Base-by-base conservation (phyloP, 2,113 vertebrate species). In the Seriola dumerili region DNA sequence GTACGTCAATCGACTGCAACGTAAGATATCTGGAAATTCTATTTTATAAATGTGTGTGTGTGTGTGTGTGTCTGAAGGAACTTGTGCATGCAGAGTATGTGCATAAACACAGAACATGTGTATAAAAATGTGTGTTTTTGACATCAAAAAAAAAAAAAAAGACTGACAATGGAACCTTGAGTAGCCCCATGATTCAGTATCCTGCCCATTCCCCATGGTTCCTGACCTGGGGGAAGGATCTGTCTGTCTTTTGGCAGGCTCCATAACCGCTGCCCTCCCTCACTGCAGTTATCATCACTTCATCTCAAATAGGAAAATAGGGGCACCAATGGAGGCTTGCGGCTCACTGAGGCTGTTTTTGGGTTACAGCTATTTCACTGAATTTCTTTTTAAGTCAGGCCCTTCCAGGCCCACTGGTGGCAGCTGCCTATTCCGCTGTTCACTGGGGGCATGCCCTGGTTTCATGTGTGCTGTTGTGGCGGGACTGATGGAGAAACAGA, bases 371-470 rank as follows among this genome's bases (percentile, higher is more conserved):
- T 86, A 91, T 90, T 93, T 91, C 83, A 89, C 87, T 59, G 71
- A 86, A 92, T 91, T 91, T 94, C 87, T 91, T 93, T 93, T 91
- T 88, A 93, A 93, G 92, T 94, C 92, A 77, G 85, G 85, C 90
- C 91, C 91, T 94, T 91, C 85, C 88, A 91, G 90, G 90, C 88
- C 89, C 81, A 91, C 91, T 94, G 81, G 89, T 92, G 92, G 89
- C 86, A 86, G 90, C 86, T 93, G 92, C 89, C 92, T 95, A 92
- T 94, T 94, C 83, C 81, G 68, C 77, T 89, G 86, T 91, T 94
- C 94, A 95, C 94, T 94, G 88, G 94, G 93, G 94, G 93, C 94
- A 93, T 94, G 95, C 94, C 94, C 95, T 95, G 94, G 92, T 95
- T 96, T 95, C 89, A 91, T 93, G 86, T 90, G 83, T 78, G 90